Evolutionary conservation across 2,113 vertebrate genomes (phyloP), one percentile per base, ranked within the genome.

Genomic region (Paramisgurnus dabryanus): DNA sequence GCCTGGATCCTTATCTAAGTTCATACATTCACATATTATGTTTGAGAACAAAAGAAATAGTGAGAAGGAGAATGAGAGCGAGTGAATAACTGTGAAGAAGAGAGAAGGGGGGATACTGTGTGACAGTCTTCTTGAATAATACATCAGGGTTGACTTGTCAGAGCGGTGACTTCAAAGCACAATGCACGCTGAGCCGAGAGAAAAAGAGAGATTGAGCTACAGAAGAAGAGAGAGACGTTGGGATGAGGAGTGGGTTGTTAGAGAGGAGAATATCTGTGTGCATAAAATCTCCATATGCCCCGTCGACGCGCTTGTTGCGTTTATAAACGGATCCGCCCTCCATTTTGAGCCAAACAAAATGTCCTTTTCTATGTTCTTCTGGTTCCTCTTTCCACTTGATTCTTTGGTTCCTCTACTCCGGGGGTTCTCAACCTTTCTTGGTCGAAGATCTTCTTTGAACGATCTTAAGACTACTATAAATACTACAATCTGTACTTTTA

Each of bases 121-220:
- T 57, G 79, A 90, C 78, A 64, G 87, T 78, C 81, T 86, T 89
- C 41, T 87, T 93, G 90, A 92, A 94, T 94, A 92, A 94, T 93
- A 92, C 91, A 93, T 94, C 92, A 93, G 86, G 80, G 22, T 90
- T 91, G 89, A 90, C 92, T 92, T 84, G 90, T 92, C 91, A 92
- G 87, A 92, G 87, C 83, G 83, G 85, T 70, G 82, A 92, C 92
- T 93, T 92, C 92, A 94, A 94, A 93, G 92, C 87, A 87, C 86
- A 87, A 87, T 85, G 84, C 91, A 87, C 69, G 71, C 91, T 86
- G 90, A 89, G 86, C 80, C 63, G 75, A 85, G 84, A 89, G 83
- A 76, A 67, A 83, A 74, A 79, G 76, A 69, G 82, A 63, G 76
- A 72, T 34, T 34, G 71, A 79, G 81, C 63, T 82, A 88, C 76